A percentile compares a stretch with the other conserved stretches of the same genome.
Conservation (phyloP, 2,797 vertebrate genomes). For the Megalops cyprinoides region DNA sequence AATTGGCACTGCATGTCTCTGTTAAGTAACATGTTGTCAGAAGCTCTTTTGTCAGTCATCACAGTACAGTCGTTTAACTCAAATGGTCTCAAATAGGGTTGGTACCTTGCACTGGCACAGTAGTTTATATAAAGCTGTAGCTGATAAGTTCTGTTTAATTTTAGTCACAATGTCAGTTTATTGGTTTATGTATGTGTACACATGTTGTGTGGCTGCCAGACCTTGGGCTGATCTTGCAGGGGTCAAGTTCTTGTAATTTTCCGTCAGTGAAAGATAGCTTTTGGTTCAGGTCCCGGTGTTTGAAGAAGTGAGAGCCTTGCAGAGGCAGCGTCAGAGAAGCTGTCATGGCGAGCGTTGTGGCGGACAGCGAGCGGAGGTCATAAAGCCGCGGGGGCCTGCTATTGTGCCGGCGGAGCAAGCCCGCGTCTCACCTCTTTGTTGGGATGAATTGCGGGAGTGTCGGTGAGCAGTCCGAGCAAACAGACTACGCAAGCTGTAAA, state of each 20-base stretch:
- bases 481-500: slow-evolving; percentile 53
- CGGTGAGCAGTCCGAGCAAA: slow-evolving; percentile 48
- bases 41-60: no score
- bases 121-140: no score
- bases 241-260: slow-evolving; percentile 1
- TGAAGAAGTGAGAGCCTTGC: neutral
- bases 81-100: no score
- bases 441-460: slow-evolving; percentile 29
- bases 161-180: neutral
- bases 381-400: neutral
- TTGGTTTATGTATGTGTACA: neutral
- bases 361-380: neutral
- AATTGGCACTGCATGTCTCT: slow-evolving; percentile 35
- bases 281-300: slow-evolving; percentile 3
- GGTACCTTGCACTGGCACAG: no score
- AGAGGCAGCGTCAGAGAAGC: neutral
- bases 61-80: no score
- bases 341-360: neutral
- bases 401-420: neutral
- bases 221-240: neutral
- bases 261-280: neutral
- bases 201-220: neutral
- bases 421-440: slow-evolving; percentile 25
- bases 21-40: no score
- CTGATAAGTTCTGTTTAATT: neutral